These are phyloP conservation scores for Halesus radiatus DNA, from an alignment of 1,140 invertebrate species.

Conservation along the genomic window DNA sequence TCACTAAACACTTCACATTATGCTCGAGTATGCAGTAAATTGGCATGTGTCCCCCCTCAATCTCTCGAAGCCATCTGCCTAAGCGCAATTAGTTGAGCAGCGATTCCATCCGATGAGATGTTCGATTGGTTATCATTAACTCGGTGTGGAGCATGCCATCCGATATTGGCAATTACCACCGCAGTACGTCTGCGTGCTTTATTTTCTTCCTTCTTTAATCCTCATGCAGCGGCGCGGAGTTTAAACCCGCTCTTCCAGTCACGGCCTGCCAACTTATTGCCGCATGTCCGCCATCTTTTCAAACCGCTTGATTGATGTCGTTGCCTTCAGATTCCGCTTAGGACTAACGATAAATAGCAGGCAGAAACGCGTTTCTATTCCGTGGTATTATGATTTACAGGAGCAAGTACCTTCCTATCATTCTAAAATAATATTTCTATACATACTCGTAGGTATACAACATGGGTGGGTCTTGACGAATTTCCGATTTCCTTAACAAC, in stretches of 20 bases:
- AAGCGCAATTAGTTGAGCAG: slow-evolving; percentile 11
- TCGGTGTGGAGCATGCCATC: slow-evolving; percentile 16
- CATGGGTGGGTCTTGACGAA: no score
- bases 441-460: no score
- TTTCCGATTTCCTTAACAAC: no score
- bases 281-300: slow-evolving; percentile 21
- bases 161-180: slow-evolving; percentile 33
- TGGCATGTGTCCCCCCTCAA: neutral
- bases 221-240: slow-evolving; percentile 4
- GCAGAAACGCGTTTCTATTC: neutral
- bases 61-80: slow-evolving; percentile 8
- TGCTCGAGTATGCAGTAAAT: neutral
- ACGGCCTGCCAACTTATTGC: slow-evolving; percentile 22
- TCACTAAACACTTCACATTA: no score
- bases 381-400: neutral
- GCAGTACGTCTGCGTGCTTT: slow-evolving; percentile 14
- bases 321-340: neutral
- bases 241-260: slow-evolving; percentile 27
- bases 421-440: no score
- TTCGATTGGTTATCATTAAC: slow-evolving; percentile 28
- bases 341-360: slow-evolving; percentile 2
- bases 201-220: slow-evolving; percentile 23
- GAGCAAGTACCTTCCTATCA: neutral
- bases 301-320: slow-evolving; percentile 35
- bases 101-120: slow-evolving; percentile 4